Conservation (phyloP, 1,140 invertebrate species). For the Notospermus geniculatus region DNA sequence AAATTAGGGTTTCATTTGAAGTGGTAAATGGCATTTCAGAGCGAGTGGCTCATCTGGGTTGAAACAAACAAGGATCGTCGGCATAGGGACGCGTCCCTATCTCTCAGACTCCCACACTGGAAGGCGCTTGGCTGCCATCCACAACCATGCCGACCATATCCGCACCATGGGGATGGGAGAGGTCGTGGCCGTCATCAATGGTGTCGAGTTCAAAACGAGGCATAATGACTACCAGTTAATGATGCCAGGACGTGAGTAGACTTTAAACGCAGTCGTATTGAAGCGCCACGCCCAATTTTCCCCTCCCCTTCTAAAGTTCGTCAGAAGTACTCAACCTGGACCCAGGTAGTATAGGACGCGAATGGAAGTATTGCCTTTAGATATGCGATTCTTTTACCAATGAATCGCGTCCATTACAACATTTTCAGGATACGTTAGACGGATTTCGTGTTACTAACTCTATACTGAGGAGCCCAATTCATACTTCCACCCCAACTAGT, state of each 20-base stretch:
- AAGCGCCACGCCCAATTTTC: no score
- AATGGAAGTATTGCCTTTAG: no score
- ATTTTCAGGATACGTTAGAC: no score
- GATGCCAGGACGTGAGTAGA: conserved; percentile 26
- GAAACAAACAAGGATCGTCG: conserved; percentile 23
- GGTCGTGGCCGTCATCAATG: conserved; percentile 38
- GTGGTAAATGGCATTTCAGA: background rate
- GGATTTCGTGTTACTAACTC: no score
- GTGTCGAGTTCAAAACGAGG: conserved; percentile 43
- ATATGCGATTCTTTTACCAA: no score
- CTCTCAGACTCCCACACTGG: background rate
- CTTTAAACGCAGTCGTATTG: no score
- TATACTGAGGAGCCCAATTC: no score
- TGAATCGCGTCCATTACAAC: no score
- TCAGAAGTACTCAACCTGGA: no score
- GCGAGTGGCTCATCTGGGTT: conserved; percentile 32
- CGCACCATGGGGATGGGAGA: conserved; percentile 42
- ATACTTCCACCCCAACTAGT: no score
- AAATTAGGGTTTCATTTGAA: no score
- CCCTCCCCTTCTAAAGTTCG: background rate
- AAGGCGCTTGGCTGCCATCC: conserved; percentile 10
- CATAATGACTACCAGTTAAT: conserved; percentile 46
- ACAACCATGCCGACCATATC: conserved; percentile 31
- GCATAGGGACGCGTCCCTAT: conserved; percentile 7
- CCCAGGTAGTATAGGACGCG: no score